Percentiles rank a stretch among this genome's conserved stretches.
Conservation (phyloP, 2,797 vertebrate species). For the Pogonophryne albipinna region DNA sequence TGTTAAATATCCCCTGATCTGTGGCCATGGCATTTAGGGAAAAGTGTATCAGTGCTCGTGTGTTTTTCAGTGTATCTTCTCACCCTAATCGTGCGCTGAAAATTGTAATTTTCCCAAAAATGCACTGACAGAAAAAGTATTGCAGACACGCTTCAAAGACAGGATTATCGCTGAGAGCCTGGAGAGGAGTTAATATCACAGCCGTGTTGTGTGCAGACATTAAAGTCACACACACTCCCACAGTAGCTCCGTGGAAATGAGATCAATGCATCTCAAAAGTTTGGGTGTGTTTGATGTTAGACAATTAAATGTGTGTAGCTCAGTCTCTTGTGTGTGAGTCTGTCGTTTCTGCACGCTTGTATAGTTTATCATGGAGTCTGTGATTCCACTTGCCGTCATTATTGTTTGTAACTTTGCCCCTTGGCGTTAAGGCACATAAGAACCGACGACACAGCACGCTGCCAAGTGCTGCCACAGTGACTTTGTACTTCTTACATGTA, state of each 20-base stretch:
- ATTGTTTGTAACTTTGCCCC: slow-evolving; percentile 23
- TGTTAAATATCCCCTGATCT: slow-evolving; percentile 67
- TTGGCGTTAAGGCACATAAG: slow-evolving; percentile 17
- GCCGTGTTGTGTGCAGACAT: not conserved
- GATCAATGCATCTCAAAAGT: slow-evolving; percentile 9
- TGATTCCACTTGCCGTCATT: slow-evolving; percentile 17
- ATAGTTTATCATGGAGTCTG: not conserved
- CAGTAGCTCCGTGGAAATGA: not conserved
- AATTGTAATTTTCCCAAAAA: slow-evolving; percentile 55
- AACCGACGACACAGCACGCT: not conserved
- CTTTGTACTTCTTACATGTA: slow-evolving; percentile 16
- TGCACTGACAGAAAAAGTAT: slow-evolving; percentile 26
- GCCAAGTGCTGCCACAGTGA: slow-evolving; percentile 22
- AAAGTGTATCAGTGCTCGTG: slow-evolving; percentile 6
- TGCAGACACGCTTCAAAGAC: slow-evolving; percentile 64
- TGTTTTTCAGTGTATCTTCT: slow-evolving; percentile 21
- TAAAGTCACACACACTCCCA: not conserved
- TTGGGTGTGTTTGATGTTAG: not conserved
- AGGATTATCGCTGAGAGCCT: slow-evolving; percentile 52
- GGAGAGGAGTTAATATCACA: slow-evolving; percentile 50
- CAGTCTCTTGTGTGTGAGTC: not conserved
- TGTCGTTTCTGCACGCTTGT: not conserved
- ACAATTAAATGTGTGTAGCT: not conserved
- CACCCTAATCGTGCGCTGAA: slow-evolving; percentile 34
- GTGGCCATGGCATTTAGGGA: slow-evolving; percentile 64